A percentile compares a stretch with the other conserved stretches of the same genome.
Conservation (phyloP, 2,797 vertebrate species). For the Danio kyathit region DNA sequence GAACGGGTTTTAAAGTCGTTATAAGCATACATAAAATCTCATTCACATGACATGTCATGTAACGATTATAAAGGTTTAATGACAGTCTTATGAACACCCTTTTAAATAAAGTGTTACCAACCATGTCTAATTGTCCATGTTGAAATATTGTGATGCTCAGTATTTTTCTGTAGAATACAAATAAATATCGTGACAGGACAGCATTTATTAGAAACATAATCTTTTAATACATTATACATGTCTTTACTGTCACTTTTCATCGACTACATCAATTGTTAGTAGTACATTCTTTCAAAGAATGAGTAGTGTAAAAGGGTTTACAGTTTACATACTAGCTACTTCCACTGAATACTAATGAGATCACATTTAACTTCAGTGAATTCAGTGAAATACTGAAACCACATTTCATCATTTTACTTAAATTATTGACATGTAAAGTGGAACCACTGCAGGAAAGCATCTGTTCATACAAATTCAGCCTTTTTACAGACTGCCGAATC, state of each 20-base stretch:
- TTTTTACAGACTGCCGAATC: constrained; percentile 16
- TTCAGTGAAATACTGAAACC: not conserved
- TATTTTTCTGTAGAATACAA: not conserved
- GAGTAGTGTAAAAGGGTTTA: not conserved
- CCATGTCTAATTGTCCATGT: not conserved
- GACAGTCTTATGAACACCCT: no score
- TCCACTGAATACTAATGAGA: constrained; percentile 1
- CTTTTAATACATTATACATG: not conserved
- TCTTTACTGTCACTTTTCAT: not conserved
- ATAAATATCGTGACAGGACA: not conserved
- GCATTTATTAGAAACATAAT: not conserved
- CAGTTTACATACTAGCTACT: not conserved
- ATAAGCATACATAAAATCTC: no score
- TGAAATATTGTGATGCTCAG: not conserved
- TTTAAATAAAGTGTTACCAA: no score
- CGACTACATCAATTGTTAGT: no score
- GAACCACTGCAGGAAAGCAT: constrained; percentile 38
- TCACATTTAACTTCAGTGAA: not conserved
- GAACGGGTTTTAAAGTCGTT: no score
- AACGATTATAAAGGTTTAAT: no score
- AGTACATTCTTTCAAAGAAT: no score
- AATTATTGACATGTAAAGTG: not conserved
- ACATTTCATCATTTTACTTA: not conserved
- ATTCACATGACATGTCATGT: no score
- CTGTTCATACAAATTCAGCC: not conserved